A percentile compares a stretch with the other conserved stretches of the same genome.
These are phyloP conservation scores for Pseudopodoces humilis DNA, from an alignment of 2,113 vertebrate species.

Conservation along the genomic window DNA sequence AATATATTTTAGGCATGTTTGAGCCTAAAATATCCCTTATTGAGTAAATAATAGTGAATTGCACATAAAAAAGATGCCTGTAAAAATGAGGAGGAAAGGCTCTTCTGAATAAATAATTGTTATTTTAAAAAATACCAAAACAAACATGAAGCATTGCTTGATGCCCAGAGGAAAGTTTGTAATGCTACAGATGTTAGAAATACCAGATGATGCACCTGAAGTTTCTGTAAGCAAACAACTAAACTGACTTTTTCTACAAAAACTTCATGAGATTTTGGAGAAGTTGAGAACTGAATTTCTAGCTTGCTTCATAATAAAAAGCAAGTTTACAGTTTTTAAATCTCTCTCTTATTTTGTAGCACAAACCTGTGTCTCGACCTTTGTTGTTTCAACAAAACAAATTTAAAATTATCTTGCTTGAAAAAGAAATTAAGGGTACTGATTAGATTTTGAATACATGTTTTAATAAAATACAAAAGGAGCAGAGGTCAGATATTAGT, in stretches of 20 bases:
- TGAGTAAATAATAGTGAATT: neutral
- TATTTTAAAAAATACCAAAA: neutral
- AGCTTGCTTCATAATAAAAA: neutral
- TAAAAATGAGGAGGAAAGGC: neutral
- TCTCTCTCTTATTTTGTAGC: neutral
- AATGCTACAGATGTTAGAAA: neutral
- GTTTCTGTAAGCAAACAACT: neutral
- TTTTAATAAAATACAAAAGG: neutral
- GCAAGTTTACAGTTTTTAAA: neutral
- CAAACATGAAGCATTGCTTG: neutral
- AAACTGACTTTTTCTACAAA: neutral
- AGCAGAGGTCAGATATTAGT: neutral
- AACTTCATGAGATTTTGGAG: neutral
- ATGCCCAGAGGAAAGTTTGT: neutral
- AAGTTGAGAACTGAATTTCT: neutral
- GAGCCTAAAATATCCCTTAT: neutral
- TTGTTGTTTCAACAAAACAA: neutral
- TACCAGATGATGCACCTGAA: neutral
- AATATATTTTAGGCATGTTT: neutral
- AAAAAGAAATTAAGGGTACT: neutral
- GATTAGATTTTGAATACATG: neutral
- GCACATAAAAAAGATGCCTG: neutral
- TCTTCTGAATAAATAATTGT: neutral
- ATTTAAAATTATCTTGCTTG: neutral
- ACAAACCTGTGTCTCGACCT: neutral